Conservation (phyloP, 2,888 invertebrate species). For the Nomada lathburiana region DNA sequence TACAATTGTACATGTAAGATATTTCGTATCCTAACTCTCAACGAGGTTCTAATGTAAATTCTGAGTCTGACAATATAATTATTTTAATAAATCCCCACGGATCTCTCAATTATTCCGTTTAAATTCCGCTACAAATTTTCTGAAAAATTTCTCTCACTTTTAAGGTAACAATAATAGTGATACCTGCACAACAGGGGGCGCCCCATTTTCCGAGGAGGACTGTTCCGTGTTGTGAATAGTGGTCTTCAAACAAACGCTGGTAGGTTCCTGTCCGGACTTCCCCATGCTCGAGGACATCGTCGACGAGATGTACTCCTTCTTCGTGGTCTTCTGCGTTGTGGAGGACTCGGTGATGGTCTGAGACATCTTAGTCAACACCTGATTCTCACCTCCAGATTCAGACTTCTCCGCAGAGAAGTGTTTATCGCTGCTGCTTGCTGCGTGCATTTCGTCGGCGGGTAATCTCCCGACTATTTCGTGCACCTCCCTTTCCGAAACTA, state of each 20-base stretch:
- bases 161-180: background rate
- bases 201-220: conserved; percentile 79
- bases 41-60: no score
- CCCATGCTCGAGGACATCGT: conserved; percentile 77
- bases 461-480: conserved; percentile 73
- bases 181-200: conserved; percentile 82
- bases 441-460: conserved; percentile 80
- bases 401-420: conserved; percentile 81
- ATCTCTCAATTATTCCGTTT: no score
- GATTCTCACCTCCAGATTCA: conserved; percentile 67
- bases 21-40: no score
- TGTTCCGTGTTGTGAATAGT: conserved; percentile 79
- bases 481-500: conserved; percentile 46
- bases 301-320: conserved; percentile 81
- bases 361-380: conserved; percentile 81
- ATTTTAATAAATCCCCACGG: no score
- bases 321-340: conserved; percentile 79
- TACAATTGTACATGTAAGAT: no score
- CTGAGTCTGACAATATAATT: no score
- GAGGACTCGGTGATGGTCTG: conserved; percentile 81
- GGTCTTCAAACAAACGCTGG: conserved; percentile 78
- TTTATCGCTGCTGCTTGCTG: conserved; percentile 82
- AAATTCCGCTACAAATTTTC: background rate
- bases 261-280: conserved; percentile 71
- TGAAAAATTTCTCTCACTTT: conserved; percentile 4